phyloP scores from a whole-genome alignment of 2,113 vertebrate species.

The Mirza zaza region DNA sequence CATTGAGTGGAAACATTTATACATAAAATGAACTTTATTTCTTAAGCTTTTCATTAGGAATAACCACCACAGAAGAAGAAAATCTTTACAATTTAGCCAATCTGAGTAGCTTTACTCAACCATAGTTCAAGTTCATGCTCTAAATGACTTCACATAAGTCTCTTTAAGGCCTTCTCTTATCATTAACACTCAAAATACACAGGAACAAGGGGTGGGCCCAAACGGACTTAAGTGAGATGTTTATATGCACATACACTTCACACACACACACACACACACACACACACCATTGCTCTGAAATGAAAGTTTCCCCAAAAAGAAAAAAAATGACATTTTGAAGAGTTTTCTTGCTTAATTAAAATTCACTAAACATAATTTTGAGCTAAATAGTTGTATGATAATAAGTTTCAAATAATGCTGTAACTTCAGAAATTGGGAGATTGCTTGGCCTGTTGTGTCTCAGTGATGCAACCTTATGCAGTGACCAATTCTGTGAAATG shows the following conservation, averaged over 20 bases:
- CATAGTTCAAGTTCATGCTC: neutral
- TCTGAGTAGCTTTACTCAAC: neutral
- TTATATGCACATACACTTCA: neutral
- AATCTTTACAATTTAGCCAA: neutral
- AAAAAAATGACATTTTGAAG: neutral
- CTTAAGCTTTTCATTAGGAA: neutral
- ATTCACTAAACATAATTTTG: neutral
- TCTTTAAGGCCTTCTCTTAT: neutral
- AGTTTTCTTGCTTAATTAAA: neutral
- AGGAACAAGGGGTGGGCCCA: neutral
- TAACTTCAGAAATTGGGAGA: neutral
- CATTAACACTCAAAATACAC: neutral
- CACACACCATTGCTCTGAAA: neutral
- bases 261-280: no score
- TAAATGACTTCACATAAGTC: neutral
- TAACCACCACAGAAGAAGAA: neutral
- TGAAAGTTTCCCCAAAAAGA: neutral
- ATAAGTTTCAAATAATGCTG: neutral
- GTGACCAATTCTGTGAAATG: neutral
- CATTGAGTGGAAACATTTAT: neutral
- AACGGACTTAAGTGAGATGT: neutral
- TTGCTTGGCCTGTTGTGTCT: neutral
- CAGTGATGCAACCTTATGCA: neutral
- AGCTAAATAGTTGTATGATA: neutral
- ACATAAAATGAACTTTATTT: neutral